Percentiles rank a stretch among this genome's conserved stretches.
Conservation (phyloP, 1,140 invertebrate genomes). For the Scaptodrosophila lebanonensis region DNA sequence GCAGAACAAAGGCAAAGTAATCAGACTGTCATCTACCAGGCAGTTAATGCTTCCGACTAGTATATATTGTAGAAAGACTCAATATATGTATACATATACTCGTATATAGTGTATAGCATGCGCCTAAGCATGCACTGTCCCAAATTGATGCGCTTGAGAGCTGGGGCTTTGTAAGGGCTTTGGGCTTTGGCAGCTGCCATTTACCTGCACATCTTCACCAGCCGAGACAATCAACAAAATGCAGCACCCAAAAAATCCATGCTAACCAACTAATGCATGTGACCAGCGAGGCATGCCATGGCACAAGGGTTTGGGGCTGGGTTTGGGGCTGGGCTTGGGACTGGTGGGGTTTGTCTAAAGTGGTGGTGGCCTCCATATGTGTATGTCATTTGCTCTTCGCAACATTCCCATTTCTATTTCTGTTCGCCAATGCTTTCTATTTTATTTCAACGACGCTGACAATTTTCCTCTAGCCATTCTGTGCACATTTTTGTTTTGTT, state of each 20-base stretch:
- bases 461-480: constrained; percentile 17
- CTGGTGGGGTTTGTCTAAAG: no score
- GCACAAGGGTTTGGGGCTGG: no score
- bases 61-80: no score
- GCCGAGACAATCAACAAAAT: constrained; percentile 60
- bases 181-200: constrained; percentile 37
- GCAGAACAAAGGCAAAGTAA: constrained; percentile 13
- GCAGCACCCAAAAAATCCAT: constrained; percentile 19
- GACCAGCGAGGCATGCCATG: no score
- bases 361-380: neutral
- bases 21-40: constrained; percentile 12
- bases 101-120: no score
- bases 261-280: no score
- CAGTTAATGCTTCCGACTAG: constrained; percentile 4
- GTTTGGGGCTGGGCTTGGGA: no score
- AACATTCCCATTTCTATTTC: neutral
- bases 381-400: neutral
- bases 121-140: constrained; percentile 36
- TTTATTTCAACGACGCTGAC: neutral
- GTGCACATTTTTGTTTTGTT: constrained; percentile 5
- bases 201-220: constrained; percentile 62
- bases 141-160: constrained; percentile 27
- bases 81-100: no score
- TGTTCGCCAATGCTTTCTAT: neutral
- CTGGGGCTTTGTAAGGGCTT: constrained; percentile 9